Evolutionary conservation across 2,113 vertebrate species (phyloP).

Genomic region (Elephas maximus): DNA sequence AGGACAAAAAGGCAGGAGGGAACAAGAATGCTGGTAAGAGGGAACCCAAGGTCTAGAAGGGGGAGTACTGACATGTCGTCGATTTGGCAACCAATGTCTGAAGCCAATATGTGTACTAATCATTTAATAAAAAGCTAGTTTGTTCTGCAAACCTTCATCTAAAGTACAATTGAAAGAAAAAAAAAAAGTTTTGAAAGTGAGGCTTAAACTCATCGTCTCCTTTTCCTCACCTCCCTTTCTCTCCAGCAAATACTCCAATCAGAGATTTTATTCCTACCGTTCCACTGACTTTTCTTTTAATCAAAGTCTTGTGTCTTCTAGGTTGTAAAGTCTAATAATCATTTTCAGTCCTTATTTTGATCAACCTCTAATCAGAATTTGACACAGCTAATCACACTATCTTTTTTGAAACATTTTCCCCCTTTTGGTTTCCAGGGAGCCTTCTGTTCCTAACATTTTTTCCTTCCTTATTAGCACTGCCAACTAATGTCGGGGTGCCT

Average conservation of each 20-base stretch:
- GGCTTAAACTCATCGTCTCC: not conserved
- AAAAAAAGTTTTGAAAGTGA: not conserved
- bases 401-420: not conserved
- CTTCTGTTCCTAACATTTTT: not conserved
- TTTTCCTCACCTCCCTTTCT: not conserved
- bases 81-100: too few species aligned
- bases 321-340: not conserved
- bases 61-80: too few species aligned
- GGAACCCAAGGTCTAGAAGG: too few species aligned
- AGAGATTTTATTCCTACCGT: not conserved
- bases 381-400: not conserved
- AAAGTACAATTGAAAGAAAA: too few species aligned
- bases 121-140: too few species aligned
- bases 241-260: not conserved
- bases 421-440: not conserved
- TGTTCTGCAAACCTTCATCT: too few species aligned
- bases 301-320: not conserved
- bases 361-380: not conserved
- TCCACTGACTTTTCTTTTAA: not conserved
- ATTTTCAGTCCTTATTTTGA: not conserved
- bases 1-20: too few species aligned
- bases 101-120: too few species aligned
- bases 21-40: too few species aligned
- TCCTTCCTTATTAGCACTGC: not conserved
- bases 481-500: not conserved